Base-by-base conservation (phyloP, 1,140 invertebrate genomes). In the Pemphigus obesinymphae region DNA sequence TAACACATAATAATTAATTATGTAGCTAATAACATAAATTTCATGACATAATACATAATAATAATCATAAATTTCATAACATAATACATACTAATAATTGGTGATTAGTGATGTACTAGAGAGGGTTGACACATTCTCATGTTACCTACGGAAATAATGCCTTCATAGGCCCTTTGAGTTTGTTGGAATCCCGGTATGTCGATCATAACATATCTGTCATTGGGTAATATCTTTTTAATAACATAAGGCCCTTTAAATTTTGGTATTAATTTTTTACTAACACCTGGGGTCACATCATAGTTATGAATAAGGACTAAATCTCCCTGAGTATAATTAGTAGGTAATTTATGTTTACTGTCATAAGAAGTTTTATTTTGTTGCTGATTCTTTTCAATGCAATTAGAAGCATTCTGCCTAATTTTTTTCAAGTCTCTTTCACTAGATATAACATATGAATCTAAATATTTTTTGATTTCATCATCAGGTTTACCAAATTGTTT, bases 231-330 rank as follows among this genome's bases (percentile, higher is more conserved):
- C 43, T 81, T 70, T 55, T 80, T 83, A n/a, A 83, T 55, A 23
- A 70, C 45, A 48, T 80, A 80, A 70, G 82, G 50, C 31, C 73
- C 82, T 31, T 83, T 76, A 80, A 63, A 83, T 75, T 63, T 45
- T 17, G 82, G 72, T 4, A 83, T 76, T 17, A 80, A 31, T 15
- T 75, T 73, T 75, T 50, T 45, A 26, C 26, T 50, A 50, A 50
- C 45, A 48, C 72, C 13, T 3, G 72, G 43, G 8, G 29, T 75
- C 29, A 75, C 53, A 68, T 63, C 55, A 48, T 66, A 29, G 48
- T 83, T 83, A 29, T 43, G 34, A 29, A 83, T 48, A 26, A 80
- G 20, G 15, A 83, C 73, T 45, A 68, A 53, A 45, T 83, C 82
- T 61, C 68, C 50, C 6, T 50, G 72, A 29, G 13, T 40, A 76